Base-by-base conservation (phyloP, 2,113 vertebrate genomes). In the Podarcis raffonei region DNA sequence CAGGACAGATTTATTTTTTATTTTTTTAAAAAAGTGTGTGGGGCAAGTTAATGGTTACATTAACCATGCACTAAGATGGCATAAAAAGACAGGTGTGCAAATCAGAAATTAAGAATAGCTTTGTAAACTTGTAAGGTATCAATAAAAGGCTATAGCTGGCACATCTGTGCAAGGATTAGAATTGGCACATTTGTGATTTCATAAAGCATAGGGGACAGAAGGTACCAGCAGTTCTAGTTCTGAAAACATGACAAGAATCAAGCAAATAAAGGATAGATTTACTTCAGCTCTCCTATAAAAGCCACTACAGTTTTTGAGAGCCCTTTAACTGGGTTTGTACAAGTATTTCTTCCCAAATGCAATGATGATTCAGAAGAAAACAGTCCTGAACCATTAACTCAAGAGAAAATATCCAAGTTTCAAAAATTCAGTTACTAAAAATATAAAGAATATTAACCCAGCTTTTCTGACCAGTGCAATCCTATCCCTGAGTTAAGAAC, bases 1-100 rank as follows among this genome's bases (percentile, higher is more conserved):
- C 37, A 77, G 90, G 37, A 85, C 12, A 76, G 6, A 76, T 27
- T 53, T 53, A 53, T 48, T 62, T 37, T 20, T 20, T 62, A 20
- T 5, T 32, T 85, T 65, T 32, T 72, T 11, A 6, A 77, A 85
- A 92, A 91, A 85, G 79, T 6, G 37, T 11, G 48, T 11, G 48
- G 82, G 92, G 89, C 80, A 81, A 81, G 9, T 37, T 35, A 74
- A 81, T 84, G 42, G 69, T 39, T 87, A 32, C 48, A 27, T n/a
- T 62, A 74, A 74, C 35, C 22, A 42, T 37, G 25, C 23, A 59
- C 2, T 37, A 80, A 1, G n/a, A 72, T 16, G 39, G 75, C 53
- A 37, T 30, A 71, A 81, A 71, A 62, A 74, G 48, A 62, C 86
- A 81, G 53, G 53, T 87, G 69, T 20, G 25, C 68, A 74, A 81